phyloP scores from a whole-genome alignment of 2,797 vertebrate species.

The Thaleichthys pacificus region DNA sequence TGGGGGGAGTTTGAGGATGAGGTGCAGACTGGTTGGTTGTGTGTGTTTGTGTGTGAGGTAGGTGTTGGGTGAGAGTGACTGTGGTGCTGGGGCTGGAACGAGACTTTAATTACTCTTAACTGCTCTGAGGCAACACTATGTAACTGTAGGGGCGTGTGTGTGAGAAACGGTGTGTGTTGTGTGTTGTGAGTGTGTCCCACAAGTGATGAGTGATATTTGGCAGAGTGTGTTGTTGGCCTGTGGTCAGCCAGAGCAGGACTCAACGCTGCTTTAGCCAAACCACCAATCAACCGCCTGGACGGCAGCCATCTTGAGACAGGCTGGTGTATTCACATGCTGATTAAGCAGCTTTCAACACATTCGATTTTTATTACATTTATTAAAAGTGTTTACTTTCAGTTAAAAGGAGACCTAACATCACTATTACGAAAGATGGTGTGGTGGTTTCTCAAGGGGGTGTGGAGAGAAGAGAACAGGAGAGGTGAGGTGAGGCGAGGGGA shows the following conservation, averaged over 20 bases:
- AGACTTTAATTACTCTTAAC: slow-evolving; percentile 52
- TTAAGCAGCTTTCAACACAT: slow-evolving; percentile 74
- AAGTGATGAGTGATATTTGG: slow-evolving; percentile 76
- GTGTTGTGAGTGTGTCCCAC: slow-evolving; percentile 39
- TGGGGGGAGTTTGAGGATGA: slow-evolving; percentile 17
- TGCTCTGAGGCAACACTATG: slow-evolving; percentile 39
- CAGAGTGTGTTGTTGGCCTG: slow-evolving; percentile 70
- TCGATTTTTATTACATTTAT: slow-evolving; percentile 71
- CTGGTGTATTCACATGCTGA: slow-evolving; percentile 69
- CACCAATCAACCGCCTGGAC: slow-evolving; percentile 73
- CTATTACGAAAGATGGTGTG: slow-evolving; percentile 61
- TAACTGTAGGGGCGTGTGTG: slow-evolving; percentile 29
- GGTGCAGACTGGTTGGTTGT: slow-evolving; percentile 18
- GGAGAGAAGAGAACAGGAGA: neutral
- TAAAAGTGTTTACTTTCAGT: slow-evolving; percentile 71
- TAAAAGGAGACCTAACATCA: slow-evolving; percentile 72
- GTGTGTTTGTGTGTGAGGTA: slow-evolving; percentile 36
- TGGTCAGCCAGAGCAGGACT: slow-evolving; percentile 66
- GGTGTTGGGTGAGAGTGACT: slow-evolving; percentile 48
- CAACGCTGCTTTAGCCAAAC: slow-evolving; percentile 67
- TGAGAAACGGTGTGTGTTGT: slow-evolving; percentile 24
- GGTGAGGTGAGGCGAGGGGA: neutral
- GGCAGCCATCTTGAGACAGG: slow-evolving; percentile 62
- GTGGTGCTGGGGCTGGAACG: slow-evolving; percentile 37
- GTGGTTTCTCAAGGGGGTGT: slow-evolving; percentile 43